Evolutionary conservation across 1,140 invertebrate genomes (phyloP).

Genomic region (Rhagoletis pomonella): DNA sequence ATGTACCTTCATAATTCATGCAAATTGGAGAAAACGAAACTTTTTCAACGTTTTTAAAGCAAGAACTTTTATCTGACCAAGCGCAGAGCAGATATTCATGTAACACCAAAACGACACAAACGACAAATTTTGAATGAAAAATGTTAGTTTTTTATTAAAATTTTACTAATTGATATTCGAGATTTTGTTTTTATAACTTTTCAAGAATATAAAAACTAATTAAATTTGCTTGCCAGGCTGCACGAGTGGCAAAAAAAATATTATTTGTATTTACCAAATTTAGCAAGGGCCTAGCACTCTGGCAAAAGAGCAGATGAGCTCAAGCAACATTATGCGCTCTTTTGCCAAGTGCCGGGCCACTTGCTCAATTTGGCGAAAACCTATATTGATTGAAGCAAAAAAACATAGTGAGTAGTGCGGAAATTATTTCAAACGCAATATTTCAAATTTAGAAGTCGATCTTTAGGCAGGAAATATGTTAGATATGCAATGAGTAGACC

Average conservation of each 20-base stretch:
- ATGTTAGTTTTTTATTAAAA: not conserved
- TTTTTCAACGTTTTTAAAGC: not conserved
- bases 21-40: not conserved
- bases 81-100: not conserved
- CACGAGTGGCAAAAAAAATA: not conserved
- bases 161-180: not conserved
- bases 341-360: too few species aligned
- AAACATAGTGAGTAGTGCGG: too few species aligned
- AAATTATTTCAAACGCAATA: too few species aligned
- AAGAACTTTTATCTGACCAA: not conserved
- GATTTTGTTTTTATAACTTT: not conserved
- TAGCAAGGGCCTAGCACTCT: too few species aligned
- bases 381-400: too few species aligned
- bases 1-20: not conserved
- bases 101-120: not conserved
- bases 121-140: not conserved
- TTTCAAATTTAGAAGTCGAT: not conserved
- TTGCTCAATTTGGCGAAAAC: too few species aligned
- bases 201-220: conserved; percentile 5
- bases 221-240: not conserved
- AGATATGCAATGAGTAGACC: conserved; percentile 18
- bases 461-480: conserved; percentile 43
- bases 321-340: too few species aligned
- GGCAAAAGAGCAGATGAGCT: too few species aligned
- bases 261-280: too few species aligned